Evolutionary conservation across 2,888 invertebrate genomes (phyloP).

Genomic region (Pardosa pseudoannulata): DNA sequence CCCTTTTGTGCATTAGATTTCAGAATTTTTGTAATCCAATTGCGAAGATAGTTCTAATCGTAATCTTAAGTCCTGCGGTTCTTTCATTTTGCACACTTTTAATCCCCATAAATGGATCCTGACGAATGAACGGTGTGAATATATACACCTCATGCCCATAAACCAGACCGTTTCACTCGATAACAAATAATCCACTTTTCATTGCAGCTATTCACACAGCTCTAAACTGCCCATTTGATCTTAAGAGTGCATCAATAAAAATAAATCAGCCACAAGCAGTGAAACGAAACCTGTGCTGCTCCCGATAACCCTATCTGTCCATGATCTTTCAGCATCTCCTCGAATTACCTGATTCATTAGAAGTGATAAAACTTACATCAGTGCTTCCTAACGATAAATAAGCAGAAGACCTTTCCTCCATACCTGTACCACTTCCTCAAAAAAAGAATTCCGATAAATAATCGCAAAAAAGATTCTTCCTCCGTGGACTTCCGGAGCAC

Average conservation of each 20-base stretch:
- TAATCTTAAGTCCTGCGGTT: no score
- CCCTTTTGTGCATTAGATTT: no score
- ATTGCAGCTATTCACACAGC: no score
- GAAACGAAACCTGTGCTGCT: neutral
- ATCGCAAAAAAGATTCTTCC: conserved; percentile 26
- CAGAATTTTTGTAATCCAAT: no score
- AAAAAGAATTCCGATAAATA: neutral
- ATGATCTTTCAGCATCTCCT: conserved; percentile 8
- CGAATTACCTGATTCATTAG: conserved; percentile 34
- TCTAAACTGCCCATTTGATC: neutral
- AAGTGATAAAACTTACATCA: conserved; percentile 36
- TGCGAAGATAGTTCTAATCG: no score
- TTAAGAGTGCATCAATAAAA: neutral
- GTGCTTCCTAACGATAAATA: conserved; percentile 35
- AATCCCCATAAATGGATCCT: no score
- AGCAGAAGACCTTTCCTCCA: conserved; percentile 38
- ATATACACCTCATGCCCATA: no score
- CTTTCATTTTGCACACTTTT: no score
- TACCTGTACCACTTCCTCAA: conserved; percentile 54
- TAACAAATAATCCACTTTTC: no score
- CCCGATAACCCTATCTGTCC: conserved; percentile 39
- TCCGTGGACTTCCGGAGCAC: conserved; percentile 47
- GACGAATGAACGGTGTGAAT: no score
- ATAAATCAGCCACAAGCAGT: neutral
- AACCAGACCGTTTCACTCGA: no score